A percentile compares a stretch with the other conserved stretches of the same genome.
phyloP scores from a whole-genome alignment of 2,797 vertebrate species.

The Pipistrellus nathusii region DNA sequence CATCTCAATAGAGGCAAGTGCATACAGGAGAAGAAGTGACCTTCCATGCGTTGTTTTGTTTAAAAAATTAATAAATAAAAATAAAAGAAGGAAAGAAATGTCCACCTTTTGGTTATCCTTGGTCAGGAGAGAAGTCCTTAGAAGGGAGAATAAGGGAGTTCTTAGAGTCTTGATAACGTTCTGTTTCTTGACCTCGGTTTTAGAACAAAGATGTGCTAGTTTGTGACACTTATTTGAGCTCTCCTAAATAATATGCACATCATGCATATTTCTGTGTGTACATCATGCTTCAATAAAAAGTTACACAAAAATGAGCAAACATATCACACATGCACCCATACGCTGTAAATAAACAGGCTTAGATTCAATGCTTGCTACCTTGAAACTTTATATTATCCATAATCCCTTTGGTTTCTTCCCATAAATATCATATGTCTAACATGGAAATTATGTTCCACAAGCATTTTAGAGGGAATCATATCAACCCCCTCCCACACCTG shows the following conservation, averaged over 20 bases:
- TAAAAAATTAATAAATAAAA: background rate
- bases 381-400: background rate
- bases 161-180: background rate
- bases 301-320: background rate
- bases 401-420: conserved; percentile 8
- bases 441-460: background rate
- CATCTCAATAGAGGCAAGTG: conserved; percentile 14
- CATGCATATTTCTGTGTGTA: background rate
- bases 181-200: background rate
- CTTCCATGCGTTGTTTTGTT: background rate
- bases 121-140: background rate
- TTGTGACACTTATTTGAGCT: conserved; percentile 23
- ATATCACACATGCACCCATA: background rate
- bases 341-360: background rate
- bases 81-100: conserved; percentile 20
- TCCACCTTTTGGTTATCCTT: background rate
- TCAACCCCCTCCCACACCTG: background rate
- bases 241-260: background rate
- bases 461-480: background rate
- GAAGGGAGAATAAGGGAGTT: background rate
- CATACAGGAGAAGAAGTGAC: conserved; percentile 59
- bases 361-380: background rate
- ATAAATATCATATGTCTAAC: background rate
- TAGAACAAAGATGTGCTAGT: background rate
- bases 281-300: background rate